These are phyloP conservation scores for Tretioscincus oriximinensis DNA, from an alignment of 2,113 vertebrate species.

Conservation along the genomic window DNA sequence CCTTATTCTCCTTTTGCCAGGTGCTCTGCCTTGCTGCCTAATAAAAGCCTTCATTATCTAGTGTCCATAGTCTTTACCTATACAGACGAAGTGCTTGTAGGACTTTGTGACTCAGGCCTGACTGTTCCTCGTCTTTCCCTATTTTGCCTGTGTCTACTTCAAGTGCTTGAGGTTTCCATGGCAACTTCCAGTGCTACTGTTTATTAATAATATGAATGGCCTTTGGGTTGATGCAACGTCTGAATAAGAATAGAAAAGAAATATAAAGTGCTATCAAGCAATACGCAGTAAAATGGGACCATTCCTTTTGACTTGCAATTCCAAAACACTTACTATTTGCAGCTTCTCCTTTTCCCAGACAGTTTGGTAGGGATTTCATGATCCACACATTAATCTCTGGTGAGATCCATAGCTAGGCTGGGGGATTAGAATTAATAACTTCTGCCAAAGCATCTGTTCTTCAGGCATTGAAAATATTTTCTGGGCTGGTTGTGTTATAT, in stretches of 20 bases:
- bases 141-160: constrained; percentile 50
- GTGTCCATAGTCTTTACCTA: background rate
- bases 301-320: background rate
- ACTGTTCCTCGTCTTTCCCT: constrained; percentile 48
- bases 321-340: background rate
- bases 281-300: constrained; percentile 23
- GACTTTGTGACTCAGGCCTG: constrained; percentile 37
- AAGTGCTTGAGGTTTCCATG: constrained; percentile 59
- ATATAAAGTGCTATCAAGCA: constrained; percentile 38
- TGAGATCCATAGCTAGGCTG: background rate
- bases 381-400: too few relatives aligned
- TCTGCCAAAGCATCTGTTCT: too few relatives aligned
- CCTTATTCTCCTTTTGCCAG: background rate
- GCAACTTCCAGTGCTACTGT: constrained; percentile 63
- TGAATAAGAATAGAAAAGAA: constrained; percentile 65
- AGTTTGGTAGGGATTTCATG: too few relatives aligned
- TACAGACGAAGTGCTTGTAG: constrained; percentile 32
- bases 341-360: background rate
- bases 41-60: background rate
- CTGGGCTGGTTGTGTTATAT: too few relatives aligned
- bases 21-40: background rate
- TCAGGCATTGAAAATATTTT: too few relatives aligned
- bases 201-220: constrained; percentile 68
- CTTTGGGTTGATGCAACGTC: constrained; percentile 70
- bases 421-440: too few relatives aligned